Percentiles rank a stretch among this genome's conserved stretches.
Evolutionary conservation across 2,113 vertebrate species (phyloP).

Genomic region (Lepisosteus osseus): DNA sequence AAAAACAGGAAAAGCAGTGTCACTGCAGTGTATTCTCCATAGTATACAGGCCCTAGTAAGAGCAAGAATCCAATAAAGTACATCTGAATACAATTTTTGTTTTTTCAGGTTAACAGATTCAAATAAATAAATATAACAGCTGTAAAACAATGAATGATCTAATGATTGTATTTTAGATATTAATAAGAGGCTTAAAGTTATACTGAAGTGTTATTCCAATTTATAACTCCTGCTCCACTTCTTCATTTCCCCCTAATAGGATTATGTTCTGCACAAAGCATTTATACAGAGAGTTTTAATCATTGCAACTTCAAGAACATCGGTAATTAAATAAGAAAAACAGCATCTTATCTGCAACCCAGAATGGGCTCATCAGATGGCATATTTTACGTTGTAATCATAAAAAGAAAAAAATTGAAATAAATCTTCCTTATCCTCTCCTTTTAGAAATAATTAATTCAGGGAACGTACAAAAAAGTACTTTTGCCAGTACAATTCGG

Average conservation of each 20-base stretch:
- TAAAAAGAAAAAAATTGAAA: not conserved
- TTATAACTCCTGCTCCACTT: conserved; percentile 35
- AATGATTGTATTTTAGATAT: too few relatives aligned
- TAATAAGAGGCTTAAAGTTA: too few relatives aligned
- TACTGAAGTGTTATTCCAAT: too few relatives aligned
- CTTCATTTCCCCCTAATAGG: conserved; percentile 35
- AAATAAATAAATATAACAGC: too few relatives aligned
- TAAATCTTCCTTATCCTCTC: not conserved
- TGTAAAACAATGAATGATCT: too few relatives aligned
- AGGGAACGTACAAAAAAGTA: not conserved
- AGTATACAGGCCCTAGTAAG: too few relatives aligned
- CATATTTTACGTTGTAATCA: not conserved
- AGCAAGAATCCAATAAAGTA: too few relatives aligned
- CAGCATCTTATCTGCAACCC: not conserved
- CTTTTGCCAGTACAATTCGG: too few relatives aligned
- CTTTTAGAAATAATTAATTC: not conserved
- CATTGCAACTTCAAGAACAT: conserved; percentile 6
- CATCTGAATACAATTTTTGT: too few relatives aligned
- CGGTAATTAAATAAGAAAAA: not conserved
- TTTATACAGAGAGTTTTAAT: conserved; percentile 16
- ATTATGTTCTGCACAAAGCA: conserved; percentile 36
- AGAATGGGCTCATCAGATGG: not conserved
- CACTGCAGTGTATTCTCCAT: too few relatives aligned
- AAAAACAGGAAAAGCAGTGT: too few relatives aligned
- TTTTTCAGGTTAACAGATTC: too few relatives aligned